These are phyloP conservation scores for Plebejus argus DNA, from an alignment of 2,888 invertebrate genomes.

Conservation along the genomic window DNA sequence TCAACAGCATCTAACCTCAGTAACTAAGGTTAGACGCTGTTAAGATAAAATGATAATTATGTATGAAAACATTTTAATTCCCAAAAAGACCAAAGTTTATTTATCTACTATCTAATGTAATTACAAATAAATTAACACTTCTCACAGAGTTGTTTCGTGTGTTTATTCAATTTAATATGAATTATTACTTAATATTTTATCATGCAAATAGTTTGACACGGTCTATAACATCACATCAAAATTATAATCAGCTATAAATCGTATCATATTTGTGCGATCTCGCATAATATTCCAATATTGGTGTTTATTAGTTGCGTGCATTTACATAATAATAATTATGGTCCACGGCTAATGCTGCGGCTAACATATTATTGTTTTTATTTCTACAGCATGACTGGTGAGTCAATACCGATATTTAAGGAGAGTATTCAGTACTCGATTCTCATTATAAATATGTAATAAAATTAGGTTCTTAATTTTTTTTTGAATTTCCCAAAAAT, in stretches of 20 bases:
- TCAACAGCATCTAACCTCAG: too few relatives aligned
- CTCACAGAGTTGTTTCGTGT: not conserved
- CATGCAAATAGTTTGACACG: conserved; percentile 6
- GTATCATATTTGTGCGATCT: not conserved
- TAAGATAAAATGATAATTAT: too few relatives aligned
- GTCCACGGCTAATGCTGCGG: not conserved
- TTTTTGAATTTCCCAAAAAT: too few relatives aligned
- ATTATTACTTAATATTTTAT: conserved; percentile 10
- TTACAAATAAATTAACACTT: not conserved
- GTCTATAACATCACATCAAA: conserved; percentile 20
- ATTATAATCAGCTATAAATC: conserved; percentile 28
- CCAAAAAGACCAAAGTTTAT: too few relatives aligned
- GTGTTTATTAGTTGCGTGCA: not conserved
- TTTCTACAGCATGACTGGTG: not conserved
- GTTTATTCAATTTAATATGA: not conserved
- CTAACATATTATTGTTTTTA: too few relatives aligned
- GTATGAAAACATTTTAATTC: too few relatives aligned
- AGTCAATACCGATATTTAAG: too few relatives aligned
- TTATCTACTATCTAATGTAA: not conserved
- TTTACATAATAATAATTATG: conserved; percentile 3
- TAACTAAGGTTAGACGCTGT: too few relatives aligned
- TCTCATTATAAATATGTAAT: too few relatives aligned
- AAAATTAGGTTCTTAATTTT: too few relatives aligned
- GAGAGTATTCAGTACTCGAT: too few relatives aligned
- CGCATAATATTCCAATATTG: conserved; percentile 18